Base-by-base conservation (phyloP, 2,888 invertebrate species). In the Mylabris sibirica region DNA sequence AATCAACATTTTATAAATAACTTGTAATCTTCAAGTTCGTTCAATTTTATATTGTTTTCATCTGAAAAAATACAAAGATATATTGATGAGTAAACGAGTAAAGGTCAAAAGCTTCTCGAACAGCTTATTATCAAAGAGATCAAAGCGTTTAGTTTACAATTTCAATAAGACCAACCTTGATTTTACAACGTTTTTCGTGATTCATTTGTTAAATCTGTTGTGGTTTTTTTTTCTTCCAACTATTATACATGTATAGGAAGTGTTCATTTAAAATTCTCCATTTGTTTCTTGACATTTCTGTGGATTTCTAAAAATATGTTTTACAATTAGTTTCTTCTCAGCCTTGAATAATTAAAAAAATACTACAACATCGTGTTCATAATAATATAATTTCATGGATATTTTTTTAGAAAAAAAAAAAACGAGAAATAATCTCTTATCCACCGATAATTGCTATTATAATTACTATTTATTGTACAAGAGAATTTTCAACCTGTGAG, bases 271-370 rank as follows among this genome's bases (percentile, higher is more conserved):
- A 24, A 57, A 57, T 57, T 57, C 57, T 57, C 57, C 20, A 12
- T 24, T 30, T 57, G 57, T 57, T 24, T 24, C 24, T 57, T 24
- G 57, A 57, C 57, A 57, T 57, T 57, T 57, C 57, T 24, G 3
- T 57, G 12, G 24, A 24, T 57, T 57, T 57, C 57, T 57, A 57
- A 57, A 57, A 57, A 57, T 57, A 57, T 57, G 24, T 24, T 24
- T 24, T 57, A 57, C 57, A 57, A 57, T 57, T 57, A 57, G 12
- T 57, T 57, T 57, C 57, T 57, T 57, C 57, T 24, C 24, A 57
- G 6, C 57, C 57, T 57, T 57, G 57, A 57, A 57, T 57, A 22
- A 57, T 57, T 24, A 57, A 57, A 30, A 30, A 30, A 57, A 57
- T 57, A 14, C 57, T 24, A 57, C 24, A 53, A 22, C 49, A 3